Evolutionary conservation across 2,113 vertebrate species (phyloP).

Genomic region (Neodon shergylaensis): DNA sequence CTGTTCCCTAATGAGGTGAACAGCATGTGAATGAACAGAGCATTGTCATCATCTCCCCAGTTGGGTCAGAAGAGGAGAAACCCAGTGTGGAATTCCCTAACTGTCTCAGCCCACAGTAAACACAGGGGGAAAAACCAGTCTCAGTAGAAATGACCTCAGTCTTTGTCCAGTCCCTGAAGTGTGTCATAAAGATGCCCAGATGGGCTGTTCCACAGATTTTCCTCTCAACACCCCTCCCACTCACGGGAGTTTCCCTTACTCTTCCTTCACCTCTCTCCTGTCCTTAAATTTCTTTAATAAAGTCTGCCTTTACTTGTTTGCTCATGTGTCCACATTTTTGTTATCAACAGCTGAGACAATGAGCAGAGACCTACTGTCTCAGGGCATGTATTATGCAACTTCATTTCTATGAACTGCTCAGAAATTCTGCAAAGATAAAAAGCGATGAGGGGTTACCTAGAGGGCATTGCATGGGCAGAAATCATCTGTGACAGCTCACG

Average conservation of each 20-base stretch:
- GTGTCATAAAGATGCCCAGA: background rate
- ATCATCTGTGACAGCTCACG: background rate
- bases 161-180: too few species aligned
- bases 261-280: background rate
- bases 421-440: background rate
- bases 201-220: background rate
- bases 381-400: background rate
- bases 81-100: background rate
- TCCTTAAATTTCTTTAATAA: background rate
- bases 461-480: background rate
- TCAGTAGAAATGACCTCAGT: background rate
- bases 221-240: background rate
- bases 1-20: background rate
- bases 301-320: background rate
- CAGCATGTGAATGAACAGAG: too few species aligned
- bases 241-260: background rate
- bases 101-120: background rate
- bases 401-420: background rate
- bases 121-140: background rate
- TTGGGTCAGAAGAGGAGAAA: background rate
- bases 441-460: background rate
- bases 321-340: background rate
- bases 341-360: background rate
- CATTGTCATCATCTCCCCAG: background rate
- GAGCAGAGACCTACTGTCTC: background rate